phyloP scores from a whole-genome alignment of 2,113 vertebrate genomes.

The Chinchilla lanigera region DNA sequence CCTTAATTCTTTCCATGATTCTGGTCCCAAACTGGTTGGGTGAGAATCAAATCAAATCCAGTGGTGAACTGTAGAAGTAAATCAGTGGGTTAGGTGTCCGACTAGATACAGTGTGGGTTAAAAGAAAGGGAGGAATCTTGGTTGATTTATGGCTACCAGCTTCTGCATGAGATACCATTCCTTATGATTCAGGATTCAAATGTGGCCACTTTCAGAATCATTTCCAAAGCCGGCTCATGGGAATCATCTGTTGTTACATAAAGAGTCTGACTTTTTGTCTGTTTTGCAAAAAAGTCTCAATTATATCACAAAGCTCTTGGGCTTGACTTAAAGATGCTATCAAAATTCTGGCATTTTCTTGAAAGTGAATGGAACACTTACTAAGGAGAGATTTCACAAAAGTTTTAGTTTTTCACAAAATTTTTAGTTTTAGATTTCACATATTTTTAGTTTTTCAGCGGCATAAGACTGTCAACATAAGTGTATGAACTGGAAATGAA shows the following conservation, averaged over 20 bases:
- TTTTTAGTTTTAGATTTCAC: slow-evolving; percentile 6
- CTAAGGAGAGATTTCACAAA: background rate
- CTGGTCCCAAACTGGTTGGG: background rate
- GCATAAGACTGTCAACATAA: background rate
- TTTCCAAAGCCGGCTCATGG: background rate
- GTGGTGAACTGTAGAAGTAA: background rate
- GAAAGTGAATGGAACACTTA: background rate
- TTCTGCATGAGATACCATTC: background rate
- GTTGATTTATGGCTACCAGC: background rate
- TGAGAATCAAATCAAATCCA: background rate
- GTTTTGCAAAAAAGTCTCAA: background rate
- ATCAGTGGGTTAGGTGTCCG: background rate
- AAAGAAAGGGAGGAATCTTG: background rate
- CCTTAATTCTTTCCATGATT: background rate
- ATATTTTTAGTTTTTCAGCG: background rate
- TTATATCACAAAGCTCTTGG: background rate
- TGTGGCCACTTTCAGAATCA: background rate
- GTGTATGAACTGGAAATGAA: background rate
- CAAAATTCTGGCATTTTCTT: slow-evolving; percentile 30
- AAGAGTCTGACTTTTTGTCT: background rate
- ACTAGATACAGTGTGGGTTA: too few species aligned
- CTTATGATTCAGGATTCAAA: background rate
- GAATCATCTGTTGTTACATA: background rate
- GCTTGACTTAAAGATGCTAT: background rate
- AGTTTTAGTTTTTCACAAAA: background rate